Conservation (phyloP, 2,113 vertebrate genomes). For the Bungarus multicinctus region DNA sequence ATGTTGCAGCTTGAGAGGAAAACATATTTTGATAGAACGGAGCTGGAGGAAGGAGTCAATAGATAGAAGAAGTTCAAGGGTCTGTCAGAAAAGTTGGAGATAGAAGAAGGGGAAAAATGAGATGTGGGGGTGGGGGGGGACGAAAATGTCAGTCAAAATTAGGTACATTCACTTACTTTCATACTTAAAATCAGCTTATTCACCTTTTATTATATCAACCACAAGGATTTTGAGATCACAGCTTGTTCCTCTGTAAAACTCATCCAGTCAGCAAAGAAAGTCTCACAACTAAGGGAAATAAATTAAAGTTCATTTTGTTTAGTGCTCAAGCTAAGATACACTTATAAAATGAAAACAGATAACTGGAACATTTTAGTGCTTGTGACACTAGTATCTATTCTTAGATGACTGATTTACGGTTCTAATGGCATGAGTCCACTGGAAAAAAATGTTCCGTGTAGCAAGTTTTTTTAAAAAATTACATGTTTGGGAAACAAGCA, state of each 20-base stretch:
- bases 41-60: background rate
- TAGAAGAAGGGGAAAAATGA: no score
- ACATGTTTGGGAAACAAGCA: constrained; percentile 39
- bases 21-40: background rate
- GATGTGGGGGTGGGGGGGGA: no score
- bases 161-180: background rate
- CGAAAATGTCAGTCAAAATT: background rate
- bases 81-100: background rate
- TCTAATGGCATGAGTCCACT: constrained; percentile 6
- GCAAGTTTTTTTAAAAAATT: constrained; percentile 27
- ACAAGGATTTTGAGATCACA: constrained; percentile 35
- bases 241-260: background rate
- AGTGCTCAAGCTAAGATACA: background rate
- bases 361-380: constrained; percentile 11
- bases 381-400: background rate
- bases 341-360: constrained; percentile 27
- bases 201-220: background rate
- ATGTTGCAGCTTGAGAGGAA: background rate
- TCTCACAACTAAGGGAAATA: constrained; percentile 4
- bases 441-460: constrained; percentile 43
- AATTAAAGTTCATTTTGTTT: constrained; percentile 29
- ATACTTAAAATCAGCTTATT: background rate
- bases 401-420: constrained; percentile 47
- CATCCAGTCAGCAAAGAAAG: background rate
- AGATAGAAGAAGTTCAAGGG: background rate